phyloP scores from a whole-genome alignment of 1,140 invertebrate genomes.

The Leptinotarsa lineolata region DNA sequence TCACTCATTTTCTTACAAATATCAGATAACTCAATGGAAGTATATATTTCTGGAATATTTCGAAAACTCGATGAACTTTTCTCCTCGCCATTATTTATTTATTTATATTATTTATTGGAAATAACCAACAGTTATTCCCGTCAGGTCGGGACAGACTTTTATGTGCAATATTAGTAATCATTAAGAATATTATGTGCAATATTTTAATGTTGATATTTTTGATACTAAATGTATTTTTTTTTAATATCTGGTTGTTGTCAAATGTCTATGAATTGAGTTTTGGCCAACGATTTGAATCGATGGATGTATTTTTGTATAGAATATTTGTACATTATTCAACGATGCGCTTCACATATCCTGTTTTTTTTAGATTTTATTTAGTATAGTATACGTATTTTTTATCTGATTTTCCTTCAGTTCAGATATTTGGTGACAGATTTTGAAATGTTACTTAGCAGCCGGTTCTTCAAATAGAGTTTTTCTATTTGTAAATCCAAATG shows the following conservation, averaged over 20 bases:
- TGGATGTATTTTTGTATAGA: background rate
- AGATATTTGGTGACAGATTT: no score
- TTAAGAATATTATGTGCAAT: constrained; percentile 23
- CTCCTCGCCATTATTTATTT: constrained; percentile 12
- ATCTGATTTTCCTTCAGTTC: no score
- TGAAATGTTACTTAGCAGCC: no score
- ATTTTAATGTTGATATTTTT: constrained; percentile 22
- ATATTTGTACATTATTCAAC: constrained; percentile 6
- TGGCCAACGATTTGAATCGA: background rate
- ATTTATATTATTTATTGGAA: constrained; percentile 21
- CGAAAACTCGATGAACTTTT: background rate
- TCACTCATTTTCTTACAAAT: no score
- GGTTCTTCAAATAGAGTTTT: no score
- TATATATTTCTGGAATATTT: background rate
- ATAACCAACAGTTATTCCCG: constrained; percentile 10
- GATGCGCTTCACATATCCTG: constrained; percentile 18
- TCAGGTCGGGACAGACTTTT: constrained; percentile 19
- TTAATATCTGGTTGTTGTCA: background rate
- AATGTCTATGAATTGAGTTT: background rate
- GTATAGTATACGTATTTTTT: background rate
- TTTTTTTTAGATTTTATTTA: background rate
- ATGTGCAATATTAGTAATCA: constrained; percentile 16
- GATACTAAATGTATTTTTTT: background rate
- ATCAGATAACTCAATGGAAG: no score
- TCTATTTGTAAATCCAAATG: no score